Evolutionary conservation across 2,797 vertebrate genomes (phyloP).

Genomic region (Sternarchorhynchus goeldii): DNA sequence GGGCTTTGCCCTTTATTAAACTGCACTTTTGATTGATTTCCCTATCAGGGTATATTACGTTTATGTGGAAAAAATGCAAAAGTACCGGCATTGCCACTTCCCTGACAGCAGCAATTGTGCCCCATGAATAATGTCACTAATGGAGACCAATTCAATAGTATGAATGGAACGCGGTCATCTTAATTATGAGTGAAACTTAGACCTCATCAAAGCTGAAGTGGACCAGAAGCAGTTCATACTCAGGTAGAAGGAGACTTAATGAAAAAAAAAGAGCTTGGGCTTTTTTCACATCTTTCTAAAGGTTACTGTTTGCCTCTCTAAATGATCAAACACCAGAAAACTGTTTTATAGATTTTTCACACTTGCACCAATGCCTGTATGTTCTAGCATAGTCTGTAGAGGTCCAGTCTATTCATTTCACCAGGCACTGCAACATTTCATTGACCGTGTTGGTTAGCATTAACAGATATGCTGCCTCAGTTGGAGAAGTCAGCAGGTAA

Average conservation of each 20-base stretch:
- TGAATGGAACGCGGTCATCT: neutral
- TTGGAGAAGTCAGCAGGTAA: constrained; percentile 3
- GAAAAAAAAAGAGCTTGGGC: no score
- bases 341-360: no score
- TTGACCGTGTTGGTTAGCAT: no score
- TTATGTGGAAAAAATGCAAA: neutral
- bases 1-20: neutral
- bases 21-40: neutral
- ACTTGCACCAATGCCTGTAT: neutral
- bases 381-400: neutral
- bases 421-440: no score
- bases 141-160: neutral
- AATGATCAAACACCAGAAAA: no score
- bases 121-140: neutral
- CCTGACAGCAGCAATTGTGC: neutral
- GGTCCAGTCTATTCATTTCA: neutral
- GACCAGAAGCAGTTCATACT: neutral
- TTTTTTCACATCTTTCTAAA: no score
- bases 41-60: no score
- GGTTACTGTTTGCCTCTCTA: no score
- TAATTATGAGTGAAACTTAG: neutral
- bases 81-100: neutral
- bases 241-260: no score
- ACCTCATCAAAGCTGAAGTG: constrained; percentile 13
- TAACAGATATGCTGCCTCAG: no score